Evolutionary conservation across 2,797 vertebrate species (phyloP).

Genomic region (Coluber constrictor): DNA sequence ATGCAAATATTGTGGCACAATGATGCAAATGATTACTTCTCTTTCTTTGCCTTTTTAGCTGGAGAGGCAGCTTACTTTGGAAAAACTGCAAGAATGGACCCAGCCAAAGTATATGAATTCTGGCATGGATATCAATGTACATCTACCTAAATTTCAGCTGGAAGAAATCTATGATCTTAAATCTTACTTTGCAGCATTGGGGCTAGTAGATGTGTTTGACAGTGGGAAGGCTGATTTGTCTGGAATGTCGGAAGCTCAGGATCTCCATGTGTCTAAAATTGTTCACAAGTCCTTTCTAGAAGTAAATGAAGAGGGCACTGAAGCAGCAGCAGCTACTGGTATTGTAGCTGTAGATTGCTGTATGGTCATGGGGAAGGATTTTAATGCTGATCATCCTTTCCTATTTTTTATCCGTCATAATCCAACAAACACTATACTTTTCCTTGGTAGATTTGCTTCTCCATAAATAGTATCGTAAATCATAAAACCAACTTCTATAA

Average conservation of each 20-base stretch:
- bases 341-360: not conserved
- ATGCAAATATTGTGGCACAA: too few species aligned
- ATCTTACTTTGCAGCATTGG: slow-evolving; percentile 73
- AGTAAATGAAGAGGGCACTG: slow-evolving; percentile 93
- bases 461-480: slow-evolving; percentile 64
- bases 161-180: slow-evolving; percentile 82
- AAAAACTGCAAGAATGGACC: too few species aligned
- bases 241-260: slow-evolving; percentile 77
- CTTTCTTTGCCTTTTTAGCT: too few species aligned
- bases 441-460: slow-evolving; percentile 81
- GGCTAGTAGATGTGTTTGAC: slow-evolving; percentile 81
- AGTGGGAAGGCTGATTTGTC: slow-evolving; percentile 80
- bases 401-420: too few species aligned
- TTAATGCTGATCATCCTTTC: slow-evolving; percentile 64
- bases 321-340: slow-evolving; percentile 87
- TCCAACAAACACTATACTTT: slow-evolving; percentile 79
- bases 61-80: too few species aligned
- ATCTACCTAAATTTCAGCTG: slow-evolving; percentile 88
- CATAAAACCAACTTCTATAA: too few species aligned
- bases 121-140: slow-evolving; percentile 47
- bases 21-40: too few species aligned
- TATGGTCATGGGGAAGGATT: slow-evolving; percentile 72
- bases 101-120: too few species aligned
- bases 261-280: slow-evolving; percentile 84
- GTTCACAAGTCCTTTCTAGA: slow-evolving; percentile 91